Evolutionary conservation across 2,113 vertebrate species (phyloP), one percentile per base, ranked within the genome.

Genomic region (Guaruba guarouba): DNA sequence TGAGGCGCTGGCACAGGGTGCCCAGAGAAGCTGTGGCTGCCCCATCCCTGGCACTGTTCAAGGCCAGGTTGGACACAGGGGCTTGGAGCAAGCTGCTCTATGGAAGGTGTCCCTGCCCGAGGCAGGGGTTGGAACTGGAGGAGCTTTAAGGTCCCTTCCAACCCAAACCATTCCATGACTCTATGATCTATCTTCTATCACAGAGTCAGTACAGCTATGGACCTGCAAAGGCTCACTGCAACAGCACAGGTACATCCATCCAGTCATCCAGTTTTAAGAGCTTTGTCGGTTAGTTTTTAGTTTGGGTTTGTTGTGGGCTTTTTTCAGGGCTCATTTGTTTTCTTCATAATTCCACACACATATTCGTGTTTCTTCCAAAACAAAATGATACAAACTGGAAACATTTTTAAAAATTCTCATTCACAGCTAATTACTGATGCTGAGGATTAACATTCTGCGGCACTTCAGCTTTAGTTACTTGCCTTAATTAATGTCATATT

Each of bases 401-500:
- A 94, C 79, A 94, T 95, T 95, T 91, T 75, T 5, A 2, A 86
- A 96, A 96, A 89, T 89, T 90, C 93, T 89, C 89, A 87, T 92
- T 86, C 95, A 84, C 66, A 49, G 86, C 90, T 95, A 95, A 97
- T 97, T 96, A 89, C 91, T 80, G 89, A 95, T 94, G 91, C 91
- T 80, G 90, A 96, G 82, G 93, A 96, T 96, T 97, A 96, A 91
- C 91, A 97, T 95, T 96, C 94, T 89, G 93, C 49, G 44, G 84
- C 95, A 95, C 95, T 97, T 96, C 94, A 97, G 89, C 89, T 95
- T 92, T 95, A 95, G 86, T 96, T 95, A 95, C 93, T 96, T 96
- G 93, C 91, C 77, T 91, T 96, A 97, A 97, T 97, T 97, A 96
- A 97, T 95, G 94, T 95, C 94, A 96, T 95, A 95, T 96, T 95